Evolutionary conservation across 2,888 invertebrate genomes (phyloP).

Genomic region (Drosophila acutilabella): DNA sequence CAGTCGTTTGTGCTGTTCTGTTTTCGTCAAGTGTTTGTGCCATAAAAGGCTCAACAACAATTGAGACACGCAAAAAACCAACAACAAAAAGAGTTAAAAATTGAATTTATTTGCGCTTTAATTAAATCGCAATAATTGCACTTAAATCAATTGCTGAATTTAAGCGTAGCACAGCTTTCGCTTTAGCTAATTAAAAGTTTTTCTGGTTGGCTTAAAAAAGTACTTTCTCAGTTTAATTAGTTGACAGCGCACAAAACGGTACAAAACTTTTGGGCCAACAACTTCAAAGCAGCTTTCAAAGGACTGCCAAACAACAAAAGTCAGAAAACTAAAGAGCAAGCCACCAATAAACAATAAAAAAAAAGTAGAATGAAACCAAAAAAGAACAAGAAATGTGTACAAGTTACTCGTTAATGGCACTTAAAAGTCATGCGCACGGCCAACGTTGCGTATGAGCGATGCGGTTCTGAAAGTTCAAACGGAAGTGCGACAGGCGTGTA

Average conservation of each 20-base stretch:
- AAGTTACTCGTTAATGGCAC: constrained; percentile 46
- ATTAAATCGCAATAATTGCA: constrained; percentile 51
- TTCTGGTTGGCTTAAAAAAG: constrained; percentile 14
- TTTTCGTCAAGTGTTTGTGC: constrained; percentile 60
- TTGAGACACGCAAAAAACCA: constrained; percentile 5
- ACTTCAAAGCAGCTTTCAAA: constrained; percentile 46
- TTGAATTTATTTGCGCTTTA: constrained; percentile 48
- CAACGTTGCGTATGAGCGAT: constrained; percentile 54
- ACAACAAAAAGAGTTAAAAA: constrained; percentile 5
- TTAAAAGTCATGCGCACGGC: constrained; percentile 47
- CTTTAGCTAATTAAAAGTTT: constrained; percentile 58
- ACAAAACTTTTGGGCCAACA: constrained; percentile 28
- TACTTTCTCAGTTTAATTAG: constrained; percentile 50
- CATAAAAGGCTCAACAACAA: constrained; percentile 43
- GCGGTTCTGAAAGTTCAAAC: constrained; percentile 1
- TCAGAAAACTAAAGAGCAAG: background rate
- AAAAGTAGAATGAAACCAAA: constrained; percentile 7
- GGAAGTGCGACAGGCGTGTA: background rate
- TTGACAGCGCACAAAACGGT: constrained; percentile 32
- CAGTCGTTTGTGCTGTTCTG: constrained; percentile 52
- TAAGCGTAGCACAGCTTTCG: constrained; percentile 28
- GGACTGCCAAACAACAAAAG: constrained; percentile 18
- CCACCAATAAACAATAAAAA: constrained; percentile 1
- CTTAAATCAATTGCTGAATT: constrained; percentile 28
- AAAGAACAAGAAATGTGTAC: constrained; percentile 16